Base-by-base conservation (phyloP, 2,113 vertebrate species). In the Tamias sibiricus region DNA sequence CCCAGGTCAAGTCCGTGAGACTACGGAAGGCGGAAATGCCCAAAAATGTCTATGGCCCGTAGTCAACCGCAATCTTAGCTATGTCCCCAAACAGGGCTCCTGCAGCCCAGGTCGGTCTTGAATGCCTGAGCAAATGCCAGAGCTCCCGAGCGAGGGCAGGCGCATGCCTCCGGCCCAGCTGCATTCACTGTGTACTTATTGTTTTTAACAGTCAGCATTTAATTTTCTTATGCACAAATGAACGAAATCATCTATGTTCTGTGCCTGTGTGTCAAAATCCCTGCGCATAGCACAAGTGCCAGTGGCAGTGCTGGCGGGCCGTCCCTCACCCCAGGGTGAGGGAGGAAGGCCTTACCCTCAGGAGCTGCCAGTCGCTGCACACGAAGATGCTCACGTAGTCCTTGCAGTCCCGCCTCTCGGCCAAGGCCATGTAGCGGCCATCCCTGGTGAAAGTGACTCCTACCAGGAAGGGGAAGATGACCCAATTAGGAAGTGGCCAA, bases 321-420 rank as follows among this genome's bases (percentile, higher is more conserved):
- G 6, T 9, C 22, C 20, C 49, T 52, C 49, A n/a, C 47, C 47
- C 49, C 49, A 16, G 49, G 16, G 20, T 2, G 54, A 57, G 54
- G 54, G 4, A 10, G 59, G n/a, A n/a, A n/a, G 8, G 9, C 24
- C 99, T 98, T 91, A 99, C 99, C 98, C 99, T 98, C 54, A 99
- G 98, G n/a, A 99, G 99, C 98, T 99, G 99, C 99, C 99, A 99
- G 98, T 99, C 99, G 0, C 98, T 99, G 97, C 99, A 99, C 11
- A 99, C 99, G 0, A 99, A 99, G 97, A 99, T 97, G 98, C 99
- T 99, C 82, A 99, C 96, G 49, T 98, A 99, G 97, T 99, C 99
- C 97, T 99, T 99, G 98, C 99, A 99, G 99, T 99, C 99, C 0
- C 99, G 98, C 2, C 99, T 98, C 95, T 99, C 99, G 0, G 99